A percentile compares a stretch with the other conserved stretches of the same genome.
These are phyloP conservation scores for Uria lomvia DNA, from an alignment of 2,113 vertebrate genomes.

Conservation along the genomic window DNA sequence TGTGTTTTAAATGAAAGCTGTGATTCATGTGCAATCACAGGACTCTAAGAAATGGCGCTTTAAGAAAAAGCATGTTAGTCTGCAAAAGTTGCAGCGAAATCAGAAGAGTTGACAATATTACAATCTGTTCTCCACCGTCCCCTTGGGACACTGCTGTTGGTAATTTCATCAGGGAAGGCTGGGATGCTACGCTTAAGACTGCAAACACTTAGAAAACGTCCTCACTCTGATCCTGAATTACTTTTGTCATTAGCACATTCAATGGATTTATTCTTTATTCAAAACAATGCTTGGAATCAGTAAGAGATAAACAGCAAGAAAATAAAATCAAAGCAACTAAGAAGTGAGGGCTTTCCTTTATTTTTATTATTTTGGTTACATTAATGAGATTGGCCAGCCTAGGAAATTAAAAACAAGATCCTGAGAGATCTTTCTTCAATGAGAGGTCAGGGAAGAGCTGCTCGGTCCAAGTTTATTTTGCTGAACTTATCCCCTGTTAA, in stretches of 20 bases:
- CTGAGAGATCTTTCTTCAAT: not conserved
- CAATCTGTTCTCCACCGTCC: conserved; percentile 31
- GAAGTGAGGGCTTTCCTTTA: not conserved
- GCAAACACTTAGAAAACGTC: not conserved
- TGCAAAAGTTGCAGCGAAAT: conserved; percentile 3
- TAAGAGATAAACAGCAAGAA: not conserved
- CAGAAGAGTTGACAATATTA: conserved; percentile 14
- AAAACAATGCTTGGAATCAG: not conserved
- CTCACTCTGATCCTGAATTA: not conserved
- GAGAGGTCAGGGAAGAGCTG: not conserved
- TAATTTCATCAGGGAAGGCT: not conserved
- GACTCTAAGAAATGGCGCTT: conserved; percentile 9
- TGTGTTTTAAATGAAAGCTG: conserved; percentile 62
- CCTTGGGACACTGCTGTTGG: not conserved
- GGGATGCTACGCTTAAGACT: not conserved
- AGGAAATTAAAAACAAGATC: not conserved
- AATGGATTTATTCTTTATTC: not conserved
- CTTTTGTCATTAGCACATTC: not conserved
- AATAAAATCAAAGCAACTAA: not conserved
- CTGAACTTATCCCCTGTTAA: not conserved
- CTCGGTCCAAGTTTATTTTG: not conserved
- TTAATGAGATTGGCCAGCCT: not conserved
- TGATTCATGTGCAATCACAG: conserved; percentile 42
- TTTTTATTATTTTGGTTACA: not conserved
- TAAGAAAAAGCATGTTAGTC: conserved; percentile 9